phyloP scores from a whole-genome alignment of 2,797 vertebrate species.

The Notolabrus celidotus region DNA sequence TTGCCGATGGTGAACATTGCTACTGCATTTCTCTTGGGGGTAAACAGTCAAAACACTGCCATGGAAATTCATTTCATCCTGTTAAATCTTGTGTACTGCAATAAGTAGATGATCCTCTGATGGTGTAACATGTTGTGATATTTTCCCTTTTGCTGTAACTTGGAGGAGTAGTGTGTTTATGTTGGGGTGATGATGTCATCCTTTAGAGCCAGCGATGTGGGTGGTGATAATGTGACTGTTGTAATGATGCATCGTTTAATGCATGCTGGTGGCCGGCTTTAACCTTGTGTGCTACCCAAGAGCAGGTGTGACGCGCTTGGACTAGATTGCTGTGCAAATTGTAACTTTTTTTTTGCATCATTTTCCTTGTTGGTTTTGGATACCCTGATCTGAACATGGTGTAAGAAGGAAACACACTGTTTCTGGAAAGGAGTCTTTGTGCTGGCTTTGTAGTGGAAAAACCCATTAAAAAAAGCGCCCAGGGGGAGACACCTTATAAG shows the following conservation, averaged over 20 bases:
- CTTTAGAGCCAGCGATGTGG: slow-evolving; percentile 9
- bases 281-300: slow-evolving; percentile 48
- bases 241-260: slow-evolving; percentile 37
- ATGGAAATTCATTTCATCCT: slow-evolving; percentile 1
- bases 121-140: slow-evolving; percentile 11
- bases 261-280: slow-evolving; percentile 62
- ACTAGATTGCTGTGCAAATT: slow-evolving; percentile 42
- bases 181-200: slow-evolving; percentile 25
- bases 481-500: slow-evolving; percentile 29
- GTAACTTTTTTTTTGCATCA: slow-evolving; percentile 57
- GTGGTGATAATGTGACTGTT: slow-evolving; percentile 11
- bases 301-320: slow-evolving; percentile 29
- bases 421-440: slow-evolving; percentile 70
- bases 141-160: slow-evolving; percentile 27
- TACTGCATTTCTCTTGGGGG: slow-evolving; percentile 48
- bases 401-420: slow-evolving; percentile 45
- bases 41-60: slow-evolving; percentile 43
- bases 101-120: slow-evolving; percentile 21
- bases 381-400: slow-evolving; percentile 77
- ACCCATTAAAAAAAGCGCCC: slow-evolving; percentile 44
- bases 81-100: neutral
- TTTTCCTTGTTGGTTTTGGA: slow-evolving; percentile 38
- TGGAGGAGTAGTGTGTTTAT: neutral
- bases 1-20: slow-evolving; percentile 19
- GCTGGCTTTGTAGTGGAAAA: slow-evolving; percentile 73